Evolutionary conservation across 2,113 vertebrate species (phyloP).

Genomic region (Ursus arctos): DNA sequence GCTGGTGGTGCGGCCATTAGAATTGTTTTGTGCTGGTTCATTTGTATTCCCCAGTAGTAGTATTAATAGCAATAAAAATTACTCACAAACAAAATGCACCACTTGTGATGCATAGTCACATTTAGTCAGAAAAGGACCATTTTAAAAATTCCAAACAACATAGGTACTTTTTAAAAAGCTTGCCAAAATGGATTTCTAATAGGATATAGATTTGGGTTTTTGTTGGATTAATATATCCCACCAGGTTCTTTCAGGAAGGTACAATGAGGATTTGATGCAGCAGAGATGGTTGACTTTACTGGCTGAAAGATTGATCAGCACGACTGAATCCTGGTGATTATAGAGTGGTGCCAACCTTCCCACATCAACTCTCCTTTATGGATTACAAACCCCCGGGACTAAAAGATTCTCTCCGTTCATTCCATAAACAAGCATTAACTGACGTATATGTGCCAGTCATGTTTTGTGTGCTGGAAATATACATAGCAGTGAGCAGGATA

Average conservation of each 20-base stretch:
- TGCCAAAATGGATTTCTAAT: slow-evolving; percentile 10
- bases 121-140: neutral
- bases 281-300: neutral
- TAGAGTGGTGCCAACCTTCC: neutral
- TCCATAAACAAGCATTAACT: neutral
- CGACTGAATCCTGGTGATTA: slow-evolving; percentile 22
- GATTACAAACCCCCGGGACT: neutral
- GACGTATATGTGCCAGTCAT: neutral
- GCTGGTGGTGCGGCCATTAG: neutral
- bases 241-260: neutral
- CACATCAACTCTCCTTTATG: slow-evolving; percentile 1
- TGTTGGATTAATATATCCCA: neutral
- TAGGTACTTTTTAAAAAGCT: slow-evolving; percentile 11
- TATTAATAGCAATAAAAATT: slow-evolving; percentile 26
- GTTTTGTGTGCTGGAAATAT: neutral
- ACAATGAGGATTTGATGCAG: slow-evolving; percentile 31
- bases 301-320: slow-evolving; percentile 24
- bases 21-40: neutral
- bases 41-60: neutral
- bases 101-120: neutral
- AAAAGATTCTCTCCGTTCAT: neutral
- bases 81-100: neutral
- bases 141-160: neutral
- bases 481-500: neutral
- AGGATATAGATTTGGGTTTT: neutral